phyloP scores from a whole-genome alignment of 2,113 vertebrate genomes.

The Laticauda laticaudata region DNA sequence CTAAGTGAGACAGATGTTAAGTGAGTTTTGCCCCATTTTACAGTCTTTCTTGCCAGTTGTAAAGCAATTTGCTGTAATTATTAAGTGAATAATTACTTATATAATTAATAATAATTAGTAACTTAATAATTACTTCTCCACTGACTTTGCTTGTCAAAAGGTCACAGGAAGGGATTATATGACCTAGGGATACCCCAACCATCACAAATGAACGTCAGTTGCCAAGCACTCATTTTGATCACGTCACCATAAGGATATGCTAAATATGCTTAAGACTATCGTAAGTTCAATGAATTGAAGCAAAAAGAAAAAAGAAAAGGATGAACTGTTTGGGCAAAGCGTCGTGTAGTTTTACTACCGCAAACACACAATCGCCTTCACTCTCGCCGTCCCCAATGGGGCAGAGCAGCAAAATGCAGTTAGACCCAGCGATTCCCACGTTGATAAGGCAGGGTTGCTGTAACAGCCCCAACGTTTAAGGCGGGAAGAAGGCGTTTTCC shows the following conservation, averaged over 20 bases:
- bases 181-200: no score
- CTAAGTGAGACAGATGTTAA: background rate
- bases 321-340: background rate
- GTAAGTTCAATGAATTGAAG: background rate
- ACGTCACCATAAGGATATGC: background rate
- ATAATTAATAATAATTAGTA: no score
- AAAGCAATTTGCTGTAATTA: background rate
- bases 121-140: background rate
- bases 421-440: background rate
- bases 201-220: background rate
- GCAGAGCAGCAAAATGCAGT: background rate
- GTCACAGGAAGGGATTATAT: no score
- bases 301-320: background rate
- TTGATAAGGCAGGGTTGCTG: background rate
- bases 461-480: fast-evolving
- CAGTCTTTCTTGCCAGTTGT: background rate
- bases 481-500: background rate
- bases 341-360: background rate
- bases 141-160: background rate
- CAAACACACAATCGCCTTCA: background rate
- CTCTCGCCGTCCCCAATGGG: background rate
- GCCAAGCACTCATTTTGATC: background rate
- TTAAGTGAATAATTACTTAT: background rate
- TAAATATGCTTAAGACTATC: background rate
- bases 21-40: background rate